Evolutionary conservation across 2,888 invertebrate genomes (phyloP).

Genomic region (Oeneis ivallda): DNA sequence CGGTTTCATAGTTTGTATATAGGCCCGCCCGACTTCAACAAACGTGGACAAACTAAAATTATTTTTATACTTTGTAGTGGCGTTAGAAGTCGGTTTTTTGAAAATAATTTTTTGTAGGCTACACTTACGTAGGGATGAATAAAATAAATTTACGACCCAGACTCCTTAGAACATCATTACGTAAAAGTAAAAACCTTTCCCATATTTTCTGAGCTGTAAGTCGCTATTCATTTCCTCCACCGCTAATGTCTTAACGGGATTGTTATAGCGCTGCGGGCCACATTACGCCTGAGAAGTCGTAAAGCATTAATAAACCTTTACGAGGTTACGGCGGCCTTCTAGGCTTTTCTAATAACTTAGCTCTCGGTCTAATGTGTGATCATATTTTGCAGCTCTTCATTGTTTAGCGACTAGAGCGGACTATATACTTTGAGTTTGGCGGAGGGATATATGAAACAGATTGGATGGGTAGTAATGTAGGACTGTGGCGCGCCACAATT

Average conservation of each 20-base stretch:
- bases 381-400: slow-evolving; percentile 8
- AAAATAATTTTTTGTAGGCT: no score
- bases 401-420: neutral
- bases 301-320: slow-evolving; percentile 39
- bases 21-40: no score
- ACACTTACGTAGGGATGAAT: no score
- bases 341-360: slow-evolving; percentile 32
- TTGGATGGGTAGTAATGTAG: no score
- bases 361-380: slow-evolving; percentile 13
- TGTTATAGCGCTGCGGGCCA: slow-evolving; percentile 25
- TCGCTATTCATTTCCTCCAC: slow-evolving; percentile 11
- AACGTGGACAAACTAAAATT: no score
- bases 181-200: slow-evolving; percentile 3
- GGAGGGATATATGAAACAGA: no score
- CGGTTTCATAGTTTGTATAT: no score
- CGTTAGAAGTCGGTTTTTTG: no score
- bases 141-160: neutral
- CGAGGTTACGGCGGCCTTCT: slow-evolving; percentile 22
- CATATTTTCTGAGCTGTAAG: neutral
- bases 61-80: no score
- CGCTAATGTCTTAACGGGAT: slow-evolving; percentile 28
- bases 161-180: neutral
- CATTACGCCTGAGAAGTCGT: slow-evolving; percentile 25
- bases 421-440: slow-evolving; percentile 1
- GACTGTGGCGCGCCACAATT: no score